Conservation (phyloP, 2,888 invertebrate species). For the Brachylomia viminalis region DNA sequence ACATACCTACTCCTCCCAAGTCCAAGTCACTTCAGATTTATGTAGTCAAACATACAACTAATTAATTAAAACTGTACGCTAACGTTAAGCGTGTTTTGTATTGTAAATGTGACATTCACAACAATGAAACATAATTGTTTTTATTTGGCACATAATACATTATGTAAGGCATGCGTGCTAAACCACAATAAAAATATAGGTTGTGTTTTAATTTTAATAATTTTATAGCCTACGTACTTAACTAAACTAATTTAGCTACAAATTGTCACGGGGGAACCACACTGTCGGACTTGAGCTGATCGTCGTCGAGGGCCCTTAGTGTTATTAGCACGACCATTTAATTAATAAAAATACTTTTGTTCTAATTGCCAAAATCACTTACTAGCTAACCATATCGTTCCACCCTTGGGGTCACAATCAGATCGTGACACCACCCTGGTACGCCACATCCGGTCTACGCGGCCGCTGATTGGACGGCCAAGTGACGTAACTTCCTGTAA, state of each 20-base stretch:
- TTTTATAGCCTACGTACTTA: constrained; percentile 15
- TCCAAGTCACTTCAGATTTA: neutral
- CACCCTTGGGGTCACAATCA: constrained; percentile 63
- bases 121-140: constrained; percentile 36
- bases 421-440: constrained; percentile 68
- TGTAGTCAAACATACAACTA: neutral
- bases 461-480: constrained; percentile 61
- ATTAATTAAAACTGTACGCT: neutral
- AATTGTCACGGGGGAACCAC: constrained; percentile 46
- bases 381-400: constrained; percentile 59
- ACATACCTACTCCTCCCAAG: neutral
- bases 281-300: constrained; percentile 31
- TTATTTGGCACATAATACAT: constrained; percentile 27
- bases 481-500: constrained; percentile 65
- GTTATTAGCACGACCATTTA: constrained; percentile 47
- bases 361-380: constrained; percentile 68
- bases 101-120: constrained; percentile 21
- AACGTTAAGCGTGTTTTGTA: constrained; percentile 4
- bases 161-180: constrained; percentile 40
- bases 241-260: constrained; percentile 37
- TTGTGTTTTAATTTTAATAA: constrained; percentile 25
- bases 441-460: constrained; percentile 63
- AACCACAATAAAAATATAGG: constrained; percentile 29
- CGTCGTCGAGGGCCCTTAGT: constrained; percentile 30
- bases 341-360: constrained; percentile 64